Evolutionary conservation across 2,113 vertebrate species (phyloP).

Genomic region (Collichthys lucidus): DNA sequence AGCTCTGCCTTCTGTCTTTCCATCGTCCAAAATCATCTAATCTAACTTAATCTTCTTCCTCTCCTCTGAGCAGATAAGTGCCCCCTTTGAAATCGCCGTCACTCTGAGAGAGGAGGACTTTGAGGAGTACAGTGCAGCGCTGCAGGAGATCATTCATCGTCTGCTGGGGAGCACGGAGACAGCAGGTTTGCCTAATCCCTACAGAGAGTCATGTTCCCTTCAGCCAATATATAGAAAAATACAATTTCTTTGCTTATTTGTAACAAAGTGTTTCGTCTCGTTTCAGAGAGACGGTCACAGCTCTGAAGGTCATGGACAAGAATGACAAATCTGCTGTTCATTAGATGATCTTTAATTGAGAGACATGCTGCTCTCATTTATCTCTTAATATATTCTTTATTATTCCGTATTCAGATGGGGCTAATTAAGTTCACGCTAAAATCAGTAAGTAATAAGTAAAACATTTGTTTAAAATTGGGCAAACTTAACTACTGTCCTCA

Average conservation of each 20-base stretch:
- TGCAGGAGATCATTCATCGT: slow-evolving; percentile 81
- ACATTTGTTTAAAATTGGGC: background rate
- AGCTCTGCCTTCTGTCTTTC: too few species aligned
- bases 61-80: slow-evolving; percentile 71
- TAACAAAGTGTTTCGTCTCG: slow-evolving; percentile 7
- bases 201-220: background rate
- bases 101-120: slow-evolving; percentile 81
- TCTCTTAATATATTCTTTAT: background rate
- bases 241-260: background rate
- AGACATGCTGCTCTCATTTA: background rate
- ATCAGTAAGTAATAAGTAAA: slow-evolving; percentile 2
- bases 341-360: slow-evolving; percentile 5
- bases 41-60: background rate
- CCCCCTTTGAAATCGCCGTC: slow-evolving; percentile 82
- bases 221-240: background rate
- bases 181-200: slow-evolving; percentile 59
- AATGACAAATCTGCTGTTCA: background rate
- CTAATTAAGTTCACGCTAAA: background rate
- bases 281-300: slow-evolving; percentile 49
- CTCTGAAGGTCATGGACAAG: slow-evolving; percentile 17
- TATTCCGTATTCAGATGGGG: background rate
- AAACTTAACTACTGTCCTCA: background rate
- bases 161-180: slow-evolving; percentile 71
- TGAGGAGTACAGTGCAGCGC: slow-evolving; percentile 66
- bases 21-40: background rate